Evolutionary conservation across 2,888 invertebrate genomes (phyloP).

Genomic region (Baccha elongata): DNA sequence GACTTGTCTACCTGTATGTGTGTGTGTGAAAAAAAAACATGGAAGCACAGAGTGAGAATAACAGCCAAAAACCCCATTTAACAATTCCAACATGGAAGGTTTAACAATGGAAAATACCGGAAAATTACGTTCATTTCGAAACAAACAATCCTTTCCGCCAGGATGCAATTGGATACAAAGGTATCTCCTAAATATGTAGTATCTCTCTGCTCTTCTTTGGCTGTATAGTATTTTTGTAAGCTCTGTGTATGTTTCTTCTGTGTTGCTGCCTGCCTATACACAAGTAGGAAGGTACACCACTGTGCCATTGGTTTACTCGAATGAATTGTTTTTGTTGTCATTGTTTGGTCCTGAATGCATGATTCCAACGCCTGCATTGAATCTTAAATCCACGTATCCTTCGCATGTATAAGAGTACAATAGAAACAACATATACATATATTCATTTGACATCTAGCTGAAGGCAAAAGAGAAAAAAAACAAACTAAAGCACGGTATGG

Average conservation of each 20-base stretch:
- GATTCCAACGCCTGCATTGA: slow-evolving; percentile 63
- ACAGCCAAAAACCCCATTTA: slow-evolving; percentile 53
- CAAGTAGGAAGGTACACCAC: neutral
- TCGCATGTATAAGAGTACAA: neutral
- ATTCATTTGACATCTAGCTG: slow-evolving; percentile 41
- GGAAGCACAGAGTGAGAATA: neutral
- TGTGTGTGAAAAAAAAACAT: neutral
- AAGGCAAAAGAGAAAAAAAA: slow-evolving; percentile 9
- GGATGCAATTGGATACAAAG: slow-evolving; percentile 65
- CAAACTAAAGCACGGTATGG: slow-evolving; percentile 1
- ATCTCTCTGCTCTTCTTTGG: slow-evolving; percentile 1
- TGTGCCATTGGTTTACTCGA: slow-evolving; percentile 24
- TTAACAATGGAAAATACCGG: slow-evolving; percentile 72
- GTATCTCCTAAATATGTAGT: slow-evolving; percentile 54
- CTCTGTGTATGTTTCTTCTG: neutral
- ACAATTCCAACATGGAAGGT: slow-evolving; percentile 69
- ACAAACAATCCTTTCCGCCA: slow-evolving; percentile 69
- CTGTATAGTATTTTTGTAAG: neutral
- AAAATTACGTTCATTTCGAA: slow-evolving; percentile 71
- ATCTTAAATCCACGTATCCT: slow-evolving; percentile 63
- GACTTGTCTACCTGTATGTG: neutral
- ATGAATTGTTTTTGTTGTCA: slow-evolving; percentile 41
- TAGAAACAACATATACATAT: neutral
- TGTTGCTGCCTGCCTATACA: slow-evolving; percentile 19
- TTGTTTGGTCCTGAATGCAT: slow-evolving; percentile 56